Percentiles rank a stretch among this genome's conserved stretches.
phyloP scores from a whole-genome alignment of 1,140 invertebrate genomes.

The Drosophila carrolli region DNA sequence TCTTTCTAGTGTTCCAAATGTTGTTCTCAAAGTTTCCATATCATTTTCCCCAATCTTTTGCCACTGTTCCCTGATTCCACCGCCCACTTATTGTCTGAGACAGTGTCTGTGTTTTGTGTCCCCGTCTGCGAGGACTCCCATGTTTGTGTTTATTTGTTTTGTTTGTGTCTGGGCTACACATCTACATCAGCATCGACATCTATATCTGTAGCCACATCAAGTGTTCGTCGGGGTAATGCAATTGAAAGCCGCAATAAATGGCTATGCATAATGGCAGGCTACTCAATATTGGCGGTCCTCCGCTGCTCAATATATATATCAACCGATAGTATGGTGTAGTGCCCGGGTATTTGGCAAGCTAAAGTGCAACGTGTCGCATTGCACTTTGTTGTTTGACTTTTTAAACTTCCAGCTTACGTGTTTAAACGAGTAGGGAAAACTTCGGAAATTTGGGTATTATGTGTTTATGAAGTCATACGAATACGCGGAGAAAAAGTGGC shows the following conservation, averaged over 20 bases:
- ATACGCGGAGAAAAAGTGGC: not conserved
- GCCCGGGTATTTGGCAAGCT: conserved; percentile 36
- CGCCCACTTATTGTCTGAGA: conserved; percentile 9
- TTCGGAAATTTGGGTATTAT: conserved; percentile 42
- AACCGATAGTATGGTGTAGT: conserved; percentile 11
- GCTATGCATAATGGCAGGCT: conserved; percentile 66
- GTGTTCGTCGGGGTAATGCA: conserved; percentile 46
- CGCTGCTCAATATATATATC: conserved; percentile 29
- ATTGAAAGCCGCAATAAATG: conserved; percentile 69
- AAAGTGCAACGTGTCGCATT: conserved; percentile 55
- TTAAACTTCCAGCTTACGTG: conserved; percentile 45
- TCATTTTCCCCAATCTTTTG: conserved; percentile 6
- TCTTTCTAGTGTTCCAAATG: not conserved
- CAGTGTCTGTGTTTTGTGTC: conserved; percentile 19
- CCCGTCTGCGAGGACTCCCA: conserved; percentile 9
- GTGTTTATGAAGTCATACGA: conserved; percentile 31
- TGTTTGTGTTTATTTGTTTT: conserved; percentile 46
- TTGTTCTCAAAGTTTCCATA: not conserved
- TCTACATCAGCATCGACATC: conserved; percentile 16
- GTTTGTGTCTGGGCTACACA: conserved; percentile 37
- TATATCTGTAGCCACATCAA: conserved; percentile 37
- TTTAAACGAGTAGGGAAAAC: conserved; percentile 51
- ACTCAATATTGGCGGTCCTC: conserved; percentile 50
- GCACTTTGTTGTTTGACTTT: conserved; percentile 50
- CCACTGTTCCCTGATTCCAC: conserved; percentile 12